A percentile compares a stretch with the other conserved stretches of the same genome.
These are phyloP conservation scores for Globia sparganii DNA, from an alignment of 2,888 invertebrate species.

Conservation along the genomic window DNA sequence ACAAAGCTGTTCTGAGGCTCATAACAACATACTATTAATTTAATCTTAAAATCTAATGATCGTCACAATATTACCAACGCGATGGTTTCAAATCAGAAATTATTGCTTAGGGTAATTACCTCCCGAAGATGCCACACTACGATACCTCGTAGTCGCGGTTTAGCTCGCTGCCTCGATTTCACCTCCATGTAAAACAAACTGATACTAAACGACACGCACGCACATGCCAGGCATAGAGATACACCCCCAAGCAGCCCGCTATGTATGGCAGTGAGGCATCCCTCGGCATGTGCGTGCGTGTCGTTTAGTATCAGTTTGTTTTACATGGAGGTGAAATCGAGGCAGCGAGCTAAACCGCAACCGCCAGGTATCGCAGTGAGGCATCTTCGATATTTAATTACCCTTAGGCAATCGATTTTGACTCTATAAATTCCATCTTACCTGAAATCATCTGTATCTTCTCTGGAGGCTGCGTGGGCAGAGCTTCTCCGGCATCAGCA, in stretches of 20 bases:
- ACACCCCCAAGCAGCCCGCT: too few species aligned
- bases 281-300: not conserved
- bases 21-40: too few species aligned
- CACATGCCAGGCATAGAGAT: too few species aligned
- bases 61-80: too few species aligned
- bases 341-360: not conserved
- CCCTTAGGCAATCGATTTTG: not conserved
- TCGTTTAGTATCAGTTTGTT: not conserved
- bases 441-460: conserved; percentile 91
- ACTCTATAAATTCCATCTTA: conserved; percentile 54
- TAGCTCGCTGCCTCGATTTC: not conserved
- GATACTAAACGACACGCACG: not conserved
- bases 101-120: too few species aligned
- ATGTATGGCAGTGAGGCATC: too few species aligned
- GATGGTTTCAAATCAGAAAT: too few species aligned
- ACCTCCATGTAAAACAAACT: not conserved
- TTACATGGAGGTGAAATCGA: not conserved
- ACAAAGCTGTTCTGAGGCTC: too few species aligned
- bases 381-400: too few species aligned
- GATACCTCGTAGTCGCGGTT: not conserved
- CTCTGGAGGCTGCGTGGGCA: conserved; percentile 87
- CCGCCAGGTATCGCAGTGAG: not conserved
- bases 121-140: not conserved
- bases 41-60: too few species aligned
- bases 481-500: conserved; percentile 83